Evolutionary conservation across 1,140 invertebrate species (phyloP).

Genomic region (Orius laevigatus): DNA sequence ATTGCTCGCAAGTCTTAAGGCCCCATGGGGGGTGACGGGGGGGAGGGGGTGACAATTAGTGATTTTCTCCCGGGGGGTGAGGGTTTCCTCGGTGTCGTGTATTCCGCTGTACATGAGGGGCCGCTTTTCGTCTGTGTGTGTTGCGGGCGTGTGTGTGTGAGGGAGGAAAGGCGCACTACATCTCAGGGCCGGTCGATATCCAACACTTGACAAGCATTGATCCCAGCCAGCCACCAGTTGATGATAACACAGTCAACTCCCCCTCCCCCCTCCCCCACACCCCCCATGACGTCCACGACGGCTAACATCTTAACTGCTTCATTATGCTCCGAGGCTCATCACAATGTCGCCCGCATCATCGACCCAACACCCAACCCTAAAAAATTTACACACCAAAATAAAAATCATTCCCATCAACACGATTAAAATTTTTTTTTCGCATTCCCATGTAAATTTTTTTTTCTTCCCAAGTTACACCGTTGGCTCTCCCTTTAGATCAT

Average conservation of each 20-base stretch:
- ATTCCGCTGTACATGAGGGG: background rate
- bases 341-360: too few relatives aligned
- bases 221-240: slow-evolving; percentile 13
- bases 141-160: background rate
- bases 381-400: too few relatives aligned
- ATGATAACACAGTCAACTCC: slow-evolving; percentile 6
- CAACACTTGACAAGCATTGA: slow-evolving; percentile 14
- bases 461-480: too few relatives aligned
- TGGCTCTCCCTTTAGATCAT: too few relatives aligned
- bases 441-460: too few relatives aligned
- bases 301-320: slow-evolving; percentile 11
- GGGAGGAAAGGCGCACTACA: slow-evolving; percentile 7
- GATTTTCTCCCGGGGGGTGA: slow-evolving; percentile 3
- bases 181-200: slow-evolving; percentile 9
- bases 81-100: background rate
- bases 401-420: too few relatives aligned
- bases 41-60: slow-evolving; percentile 9
- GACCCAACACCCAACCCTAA: too few relatives aligned
- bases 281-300: background rate
- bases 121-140: slow-evolving; percentile 1
- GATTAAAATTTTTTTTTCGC: too few relatives aligned
- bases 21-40: background rate
- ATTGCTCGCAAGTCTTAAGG: too few relatives aligned
- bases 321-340: slow-evolving; percentile 2
- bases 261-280: slow-evolving; percentile 1